phyloP scores from a whole-genome alignment of 2,113 vertebrate species.

The Labeo catla region DNA sequence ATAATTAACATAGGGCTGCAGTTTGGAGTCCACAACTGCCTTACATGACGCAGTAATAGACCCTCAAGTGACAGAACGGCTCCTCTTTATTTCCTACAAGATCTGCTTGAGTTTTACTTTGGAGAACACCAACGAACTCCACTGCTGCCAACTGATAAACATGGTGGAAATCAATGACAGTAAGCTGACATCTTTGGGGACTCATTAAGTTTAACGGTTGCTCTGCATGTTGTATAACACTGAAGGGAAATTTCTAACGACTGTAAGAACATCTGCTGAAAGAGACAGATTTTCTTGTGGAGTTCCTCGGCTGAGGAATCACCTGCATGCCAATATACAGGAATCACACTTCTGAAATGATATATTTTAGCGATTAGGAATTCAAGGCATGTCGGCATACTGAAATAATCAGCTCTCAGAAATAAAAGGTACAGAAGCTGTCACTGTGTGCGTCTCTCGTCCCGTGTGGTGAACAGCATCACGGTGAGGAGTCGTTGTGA shows the following conservation, averaged over 20 bases:
- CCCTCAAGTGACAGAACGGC: neutral
- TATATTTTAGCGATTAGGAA: neutral
- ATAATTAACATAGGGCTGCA: neutral
- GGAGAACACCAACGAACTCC: neutral
- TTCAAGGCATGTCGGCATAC: neutral
- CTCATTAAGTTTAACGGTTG: neutral
- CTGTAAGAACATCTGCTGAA: slow-evolving; percentile 2
- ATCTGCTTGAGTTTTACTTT: neutral
- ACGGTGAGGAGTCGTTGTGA: neutral
- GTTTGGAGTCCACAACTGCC: neutral
- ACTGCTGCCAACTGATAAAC: neutral
- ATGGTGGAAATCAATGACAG: neutral
- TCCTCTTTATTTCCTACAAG: neutral
- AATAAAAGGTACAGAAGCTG: too few species aligned
- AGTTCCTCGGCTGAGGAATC: neutral
- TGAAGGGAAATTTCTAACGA: neutral
- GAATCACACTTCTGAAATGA: neutral
- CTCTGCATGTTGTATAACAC: neutral
- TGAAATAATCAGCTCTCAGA: neutral
- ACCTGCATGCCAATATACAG: neutral
- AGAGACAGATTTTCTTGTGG: neutral
- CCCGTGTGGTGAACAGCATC: neutral
- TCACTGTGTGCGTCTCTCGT: neutral
- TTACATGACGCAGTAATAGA: neutral
- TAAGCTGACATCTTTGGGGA: slow-evolving; percentile 7